A percentile compares a stretch with the other conserved stretches of the same genome.
Evolutionary conservation across 2,888 invertebrate genomes (phyloP).

Genomic region (Epirrhoe alternata): DNA sequence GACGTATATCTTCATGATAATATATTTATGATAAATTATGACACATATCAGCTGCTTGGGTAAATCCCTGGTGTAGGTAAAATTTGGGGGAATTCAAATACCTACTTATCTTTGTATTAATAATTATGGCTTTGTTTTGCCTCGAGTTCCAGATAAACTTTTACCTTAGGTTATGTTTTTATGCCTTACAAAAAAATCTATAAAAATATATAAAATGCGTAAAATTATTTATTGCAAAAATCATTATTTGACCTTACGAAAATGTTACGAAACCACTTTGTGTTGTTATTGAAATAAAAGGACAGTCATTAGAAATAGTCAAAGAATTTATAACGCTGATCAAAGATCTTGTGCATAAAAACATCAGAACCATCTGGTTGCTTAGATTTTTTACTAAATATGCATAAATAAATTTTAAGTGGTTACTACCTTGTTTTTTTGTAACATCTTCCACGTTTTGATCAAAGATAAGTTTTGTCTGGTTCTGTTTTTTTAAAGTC

Average conservation of each 20-base stretch:
- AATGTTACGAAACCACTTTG: too few relatives aligned
- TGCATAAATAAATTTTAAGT: constrained; percentile 2
- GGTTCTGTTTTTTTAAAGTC: constrained; percentile 7
- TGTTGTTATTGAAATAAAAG: not conserved
- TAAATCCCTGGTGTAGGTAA: not conserved
- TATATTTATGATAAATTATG: constrained; percentile 10
- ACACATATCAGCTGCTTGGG: constrained; percentile 3
- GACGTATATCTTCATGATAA: constrained; percentile 18
- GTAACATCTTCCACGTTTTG: not conserved
- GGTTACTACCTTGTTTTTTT: constrained; percentile 6
- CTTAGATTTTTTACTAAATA: not conserved
- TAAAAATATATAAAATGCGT: too few relatives aligned
- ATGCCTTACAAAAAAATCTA: too few relatives aligned
- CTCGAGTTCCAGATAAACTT: too few relatives aligned
- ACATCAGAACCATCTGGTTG: not conserved
- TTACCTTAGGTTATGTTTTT: too few relatives aligned
- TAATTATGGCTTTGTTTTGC: too few relatives aligned
- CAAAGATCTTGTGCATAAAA: not conserved
- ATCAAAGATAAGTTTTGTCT: constrained; percentile 16
- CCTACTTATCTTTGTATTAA: too few relatives aligned
- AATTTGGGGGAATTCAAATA: too few relatives aligned
- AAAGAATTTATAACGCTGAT: not conserved
- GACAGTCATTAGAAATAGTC: not conserved
- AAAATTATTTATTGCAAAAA: too few relatives aligned
- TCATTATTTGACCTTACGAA: too few relatives aligned